Base-by-base conservation (phyloP, 2,113 vertebrate genomes). In the Falcunculus frontatus region DNA sequence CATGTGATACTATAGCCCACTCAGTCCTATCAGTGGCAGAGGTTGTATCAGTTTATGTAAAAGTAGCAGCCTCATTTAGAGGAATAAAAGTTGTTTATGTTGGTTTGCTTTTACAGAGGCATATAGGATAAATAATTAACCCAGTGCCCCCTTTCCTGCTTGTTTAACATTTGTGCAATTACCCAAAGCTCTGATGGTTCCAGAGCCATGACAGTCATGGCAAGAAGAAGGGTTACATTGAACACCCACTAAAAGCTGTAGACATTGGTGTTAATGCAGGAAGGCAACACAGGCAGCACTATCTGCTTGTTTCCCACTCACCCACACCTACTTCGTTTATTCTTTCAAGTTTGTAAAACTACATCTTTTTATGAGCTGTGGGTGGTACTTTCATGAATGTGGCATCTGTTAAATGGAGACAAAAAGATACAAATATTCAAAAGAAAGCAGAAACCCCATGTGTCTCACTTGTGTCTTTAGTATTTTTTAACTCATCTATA, bases 1-100 rank as follows among this genome's bases (percentile, higher is more conserved):
- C 47, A 27, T 62, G 57, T 82, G 72, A 60, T 68, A 35, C 52
- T 52, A 7, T 8, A 90, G 53, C 74, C 39, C 89, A 70, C 76
- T 95, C 91, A 96, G 70, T 21, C 81, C 87, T 90, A 73, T 76
- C 85, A 33, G 21, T 84, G 56, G 50, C 73, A 89, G 49, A 89
- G 46, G 33, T 74, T 68, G 16, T 16, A 47, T 65, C 81, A 57
- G 59, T 60, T 97, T 90, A 53, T 39, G 35, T 57, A 74, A 33
- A 78, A 65, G 60, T 11, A 89, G 33, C 75, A 94, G 47, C 29
- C 33, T 84, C 60, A 90, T 87, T 90, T 76, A 94, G 69, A 63
- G 33, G 39, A 76, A 90, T 88, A 73, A 26, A 85, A 59, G 15
- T 64, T 70, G 37, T 85, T 92, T 88, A 33, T 53, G 37, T 52